A percentile compares a stretch with the other conserved stretches of the same genome.
These are phyloP conservation scores for Diarsia mendica DNA, from an alignment of 2,888 invertebrate species.

Conservation along the genomic window DNA sequence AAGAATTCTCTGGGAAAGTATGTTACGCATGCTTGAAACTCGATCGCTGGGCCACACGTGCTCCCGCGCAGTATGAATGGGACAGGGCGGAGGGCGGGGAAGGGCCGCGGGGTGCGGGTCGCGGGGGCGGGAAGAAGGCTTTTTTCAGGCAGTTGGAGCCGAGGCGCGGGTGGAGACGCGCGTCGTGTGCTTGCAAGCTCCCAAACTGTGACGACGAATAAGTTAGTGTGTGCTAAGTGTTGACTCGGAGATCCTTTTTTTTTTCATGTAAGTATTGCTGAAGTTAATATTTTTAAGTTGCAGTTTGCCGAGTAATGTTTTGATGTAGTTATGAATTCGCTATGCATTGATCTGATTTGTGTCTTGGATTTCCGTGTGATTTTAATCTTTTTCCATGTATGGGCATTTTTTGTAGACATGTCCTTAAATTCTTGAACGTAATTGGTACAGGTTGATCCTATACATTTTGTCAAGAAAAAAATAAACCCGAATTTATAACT, in stretches of 20 bases:
- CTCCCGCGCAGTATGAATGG: constrained; percentile 78
- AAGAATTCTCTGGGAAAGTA: constrained; percentile 83
- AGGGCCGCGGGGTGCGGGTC: constrained; percentile 69
- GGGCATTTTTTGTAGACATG: neutral
- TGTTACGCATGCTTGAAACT: constrained; percentile 84
- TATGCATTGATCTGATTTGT: neutral
- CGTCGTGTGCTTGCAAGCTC: constrained; percentile 71
- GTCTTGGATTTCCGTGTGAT: neutral
- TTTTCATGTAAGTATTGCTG: constrained; percentile 52
- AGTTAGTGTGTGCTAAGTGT: constrained; percentile 56
- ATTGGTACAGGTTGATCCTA: neutral
- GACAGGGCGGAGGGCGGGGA: constrained; percentile 74
- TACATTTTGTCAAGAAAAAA: constrained; percentile 2
- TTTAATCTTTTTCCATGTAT: constrained; percentile 15
- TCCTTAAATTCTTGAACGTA: neutral
- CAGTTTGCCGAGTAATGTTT: no score
- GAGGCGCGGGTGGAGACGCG: constrained; percentile 79
- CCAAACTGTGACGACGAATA: constrained; percentile 34
- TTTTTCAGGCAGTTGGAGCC: constrained; percentile 88
- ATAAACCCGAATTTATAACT: neutral
- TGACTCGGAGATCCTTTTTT: constrained; percentile 26
- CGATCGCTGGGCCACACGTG: constrained; percentile 87
- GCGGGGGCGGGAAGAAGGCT: constrained; percentile 80
- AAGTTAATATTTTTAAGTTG: constrained; percentile 9
- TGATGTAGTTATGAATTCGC: neutral